Conservation (phyloP, 1,140 invertebrate genomes). For the Dreissena rostriformis region DNA sequence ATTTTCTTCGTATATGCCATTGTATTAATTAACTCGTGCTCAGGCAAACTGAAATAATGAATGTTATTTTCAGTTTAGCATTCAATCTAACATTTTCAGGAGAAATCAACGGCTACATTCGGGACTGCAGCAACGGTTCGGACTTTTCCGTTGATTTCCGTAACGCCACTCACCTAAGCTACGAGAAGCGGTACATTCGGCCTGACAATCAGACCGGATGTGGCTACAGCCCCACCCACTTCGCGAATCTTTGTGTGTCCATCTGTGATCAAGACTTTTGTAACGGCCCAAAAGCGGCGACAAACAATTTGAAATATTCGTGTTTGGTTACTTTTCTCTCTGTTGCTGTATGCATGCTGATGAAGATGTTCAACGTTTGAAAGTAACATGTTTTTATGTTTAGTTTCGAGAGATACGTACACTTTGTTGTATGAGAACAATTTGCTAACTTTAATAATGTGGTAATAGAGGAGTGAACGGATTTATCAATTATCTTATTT, state of each 20-base stretch:
- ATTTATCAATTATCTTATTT: no score
- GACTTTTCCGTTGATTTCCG: conserved; percentile 34
- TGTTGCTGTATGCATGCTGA: no score
- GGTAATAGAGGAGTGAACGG: no score
- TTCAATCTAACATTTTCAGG: conserved; percentile 18
- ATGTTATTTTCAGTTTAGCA: background rate
- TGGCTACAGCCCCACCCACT: conserved; percentile 31
- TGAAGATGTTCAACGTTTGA: no score
- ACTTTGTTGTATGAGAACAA: no score
- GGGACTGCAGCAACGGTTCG: conserved; percentile 42
- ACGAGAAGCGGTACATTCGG: background rate
- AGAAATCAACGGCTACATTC: conserved; percentile 23
- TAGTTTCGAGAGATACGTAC: no score
- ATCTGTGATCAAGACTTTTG: conserved; percentile 41
- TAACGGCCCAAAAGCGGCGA: conserved; percentile 26
- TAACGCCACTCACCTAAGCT: conserved; percentile 6
- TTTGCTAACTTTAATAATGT: no score
- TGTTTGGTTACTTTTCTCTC: background rate
- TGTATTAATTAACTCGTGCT: background rate
- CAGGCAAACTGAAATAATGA: background rate
- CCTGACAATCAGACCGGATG: conserved; percentile 32
- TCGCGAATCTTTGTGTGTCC: conserved; percentile 33
- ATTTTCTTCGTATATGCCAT: background rate
- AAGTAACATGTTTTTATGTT: no score
- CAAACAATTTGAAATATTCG: background rate